Evolutionary conservation across 2,113 vertebrate genomes (phyloP).

Genomic region (Sinocyclocheilus maitianheensis): DNA sequence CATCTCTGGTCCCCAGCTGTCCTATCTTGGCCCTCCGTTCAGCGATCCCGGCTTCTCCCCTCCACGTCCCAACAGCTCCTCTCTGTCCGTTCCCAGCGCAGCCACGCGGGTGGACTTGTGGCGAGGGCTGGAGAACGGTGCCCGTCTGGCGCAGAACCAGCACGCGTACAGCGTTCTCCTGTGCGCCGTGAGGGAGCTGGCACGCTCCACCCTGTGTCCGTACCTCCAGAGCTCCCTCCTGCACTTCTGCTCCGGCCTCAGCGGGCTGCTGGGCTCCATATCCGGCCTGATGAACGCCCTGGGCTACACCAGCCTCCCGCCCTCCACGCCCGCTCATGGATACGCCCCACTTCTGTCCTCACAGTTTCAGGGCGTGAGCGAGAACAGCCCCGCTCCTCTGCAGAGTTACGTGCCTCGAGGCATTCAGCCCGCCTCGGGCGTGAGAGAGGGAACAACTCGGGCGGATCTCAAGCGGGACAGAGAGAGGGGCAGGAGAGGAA

Average conservation of each 20-base stretch:
- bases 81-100: constrained; percentile 88
- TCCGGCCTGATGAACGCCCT: constrained; percentile 89
- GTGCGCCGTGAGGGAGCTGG: constrained; percentile 86
- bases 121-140: constrained; percentile 90
- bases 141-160: constrained; percentile 91
- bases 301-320: constrained; percentile 73
- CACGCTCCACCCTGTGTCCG: constrained; percentile 83
- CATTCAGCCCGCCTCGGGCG: constrained; percentile 30
- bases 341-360: constrained; percentile 39
- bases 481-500: constrained; percentile 59
- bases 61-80: constrained; percentile 84
- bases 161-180: constrained; percentile 92
- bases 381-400: constrained; percentile 64
- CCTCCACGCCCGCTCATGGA: constrained; percentile 25
- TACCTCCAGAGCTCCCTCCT: constrained; percentile 87
- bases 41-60: constrained; percentile 95
- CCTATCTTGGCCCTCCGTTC: constrained; percentile 94
- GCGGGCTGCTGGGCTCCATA: constrained; percentile 91
- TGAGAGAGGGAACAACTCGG: constrained; percentile 55
- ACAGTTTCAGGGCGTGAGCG: background rate
- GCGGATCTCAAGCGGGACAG: constrained; percentile 51
- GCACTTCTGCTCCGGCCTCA: constrained; percentile 92
- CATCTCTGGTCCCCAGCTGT: constrained; percentile 77
- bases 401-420: constrained; percentile 58
- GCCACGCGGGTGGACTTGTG: constrained; percentile 91